phyloP scores from a whole-genome alignment of 2,113 vertebrate species.

The Trogon surrucura region DNA sequence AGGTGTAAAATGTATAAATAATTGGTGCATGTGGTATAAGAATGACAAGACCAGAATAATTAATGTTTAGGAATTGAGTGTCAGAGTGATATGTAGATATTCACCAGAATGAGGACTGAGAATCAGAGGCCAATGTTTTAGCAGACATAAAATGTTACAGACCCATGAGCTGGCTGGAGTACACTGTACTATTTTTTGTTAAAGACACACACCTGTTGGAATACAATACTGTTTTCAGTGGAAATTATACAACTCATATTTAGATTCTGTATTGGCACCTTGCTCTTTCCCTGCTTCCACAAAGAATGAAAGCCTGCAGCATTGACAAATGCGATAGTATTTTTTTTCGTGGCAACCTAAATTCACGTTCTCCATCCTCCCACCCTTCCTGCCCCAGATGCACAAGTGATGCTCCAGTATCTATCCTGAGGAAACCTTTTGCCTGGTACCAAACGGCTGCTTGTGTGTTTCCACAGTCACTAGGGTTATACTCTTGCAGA shows the following conservation, averaged over 20 bases:
- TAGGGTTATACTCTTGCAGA: background rate
- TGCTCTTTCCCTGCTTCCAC: background rate
- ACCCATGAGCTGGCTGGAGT: background rate
- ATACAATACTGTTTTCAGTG: background rate
- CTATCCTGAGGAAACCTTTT: background rate
- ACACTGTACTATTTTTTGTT: background rate
- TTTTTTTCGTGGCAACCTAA: background rate
- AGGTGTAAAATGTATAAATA: background rate
- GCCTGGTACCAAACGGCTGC: background rate
- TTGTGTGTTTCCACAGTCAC: background rate
- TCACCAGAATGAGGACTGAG: background rate
- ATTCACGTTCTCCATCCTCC: background rate
- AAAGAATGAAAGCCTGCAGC: background rate
- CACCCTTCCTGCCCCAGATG: background rate
- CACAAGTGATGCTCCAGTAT: background rate
- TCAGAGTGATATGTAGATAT: background rate
- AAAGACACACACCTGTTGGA: background rate
- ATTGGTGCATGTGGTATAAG: background rate
- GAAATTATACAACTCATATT: background rate
- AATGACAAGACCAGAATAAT: background rate
- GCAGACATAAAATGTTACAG: background rate
- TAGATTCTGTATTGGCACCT: background rate
- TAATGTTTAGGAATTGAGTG: background rate
- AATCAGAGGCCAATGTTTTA: background rate
- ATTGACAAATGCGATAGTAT: background rate